Evolutionary conservation across 2,888 invertebrate species (phyloP).

Genomic region (Cyaniris semiargus): DNA sequence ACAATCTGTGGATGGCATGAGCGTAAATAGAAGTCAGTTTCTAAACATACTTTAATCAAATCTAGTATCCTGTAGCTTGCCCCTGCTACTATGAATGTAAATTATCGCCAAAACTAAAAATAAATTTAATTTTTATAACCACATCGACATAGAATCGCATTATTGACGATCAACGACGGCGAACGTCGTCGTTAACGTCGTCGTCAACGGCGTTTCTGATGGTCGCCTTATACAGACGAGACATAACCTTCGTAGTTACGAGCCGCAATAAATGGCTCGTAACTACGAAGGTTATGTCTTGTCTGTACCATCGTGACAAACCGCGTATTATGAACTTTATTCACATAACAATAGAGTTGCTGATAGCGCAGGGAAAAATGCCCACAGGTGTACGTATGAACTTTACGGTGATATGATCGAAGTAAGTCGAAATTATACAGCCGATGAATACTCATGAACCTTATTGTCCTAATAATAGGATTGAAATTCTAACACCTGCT

Average conservation of each 20-base stretch:
- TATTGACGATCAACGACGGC: background rate
- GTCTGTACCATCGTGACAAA: background rate
- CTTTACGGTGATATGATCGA: background rate
- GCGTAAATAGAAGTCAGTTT: no score
- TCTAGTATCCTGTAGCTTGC: background rate
- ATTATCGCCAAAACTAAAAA: background rate
- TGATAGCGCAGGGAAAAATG: background rate
- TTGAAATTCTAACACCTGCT: background rate
- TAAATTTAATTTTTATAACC: background rate
- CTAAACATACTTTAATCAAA: no score
- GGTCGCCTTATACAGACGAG: background rate
- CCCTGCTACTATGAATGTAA: no score
- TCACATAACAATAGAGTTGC: background rate
- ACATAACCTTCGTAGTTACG: no score
- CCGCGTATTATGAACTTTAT: background rate
- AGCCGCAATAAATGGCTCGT: no score
- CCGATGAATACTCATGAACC: background rate
- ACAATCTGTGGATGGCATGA: background rate
- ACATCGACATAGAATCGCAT: background rate
- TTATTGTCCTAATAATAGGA: background rate
- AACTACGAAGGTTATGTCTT: background rate
- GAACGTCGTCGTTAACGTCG: background rate
- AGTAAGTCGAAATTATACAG: background rate
- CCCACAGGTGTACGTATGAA: no score
- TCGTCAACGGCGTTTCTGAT: background rate